phyloP scores from a whole-genome alignment of 2,113 vertebrate genomes.

The Carassius carassius region DNA sequence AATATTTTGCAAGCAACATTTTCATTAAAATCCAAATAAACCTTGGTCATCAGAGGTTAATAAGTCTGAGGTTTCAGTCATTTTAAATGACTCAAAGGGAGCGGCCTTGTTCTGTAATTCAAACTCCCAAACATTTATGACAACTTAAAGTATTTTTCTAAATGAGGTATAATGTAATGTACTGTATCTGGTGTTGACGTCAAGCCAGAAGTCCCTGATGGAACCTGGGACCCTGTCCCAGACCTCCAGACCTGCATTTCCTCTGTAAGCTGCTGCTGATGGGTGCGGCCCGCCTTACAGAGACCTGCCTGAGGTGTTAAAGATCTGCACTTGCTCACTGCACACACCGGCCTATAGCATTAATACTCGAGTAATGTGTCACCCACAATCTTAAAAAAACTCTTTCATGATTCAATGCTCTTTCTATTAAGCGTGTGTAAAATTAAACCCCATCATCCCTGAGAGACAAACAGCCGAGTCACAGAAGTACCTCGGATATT shows the following conservation, averaged over 20 bases:
- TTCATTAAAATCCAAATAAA: not conserved
- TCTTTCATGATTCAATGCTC: conserved; percentile 9
- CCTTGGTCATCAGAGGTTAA: not conserved
- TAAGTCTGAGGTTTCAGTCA: not conserved
- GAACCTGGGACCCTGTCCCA: not conserved
- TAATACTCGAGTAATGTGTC: not conserved
- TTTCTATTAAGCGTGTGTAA: not conserved
- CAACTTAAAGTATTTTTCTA: not conserved
- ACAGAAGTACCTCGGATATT: not conserved
- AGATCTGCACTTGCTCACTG: not conserved
- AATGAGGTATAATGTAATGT: not conserved
- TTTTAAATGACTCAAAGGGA: not conserved
- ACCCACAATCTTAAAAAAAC: not conserved
- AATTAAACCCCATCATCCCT: conserved; percentile 6
- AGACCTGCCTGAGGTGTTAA: conserved; percentile 40
- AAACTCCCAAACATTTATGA: not conserved
- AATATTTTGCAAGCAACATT: not conserved
- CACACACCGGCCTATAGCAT: not conserved
- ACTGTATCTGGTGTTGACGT: not conserved
- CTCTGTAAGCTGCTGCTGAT: conserved; percentile 8
- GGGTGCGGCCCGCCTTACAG: conserved; percentile 1
- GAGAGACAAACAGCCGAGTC: conserved; percentile 11
- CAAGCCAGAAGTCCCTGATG: conserved; percentile 5
- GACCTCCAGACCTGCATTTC: conserved; percentile 34
- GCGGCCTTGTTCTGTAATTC: not conserved